Percentiles rank a stretch among this genome's conserved stretches.
These are phyloP conservation scores for Atta colombica DNA, from an alignment of 1,140 invertebrate species.

Conservation along the genomic window DNA sequence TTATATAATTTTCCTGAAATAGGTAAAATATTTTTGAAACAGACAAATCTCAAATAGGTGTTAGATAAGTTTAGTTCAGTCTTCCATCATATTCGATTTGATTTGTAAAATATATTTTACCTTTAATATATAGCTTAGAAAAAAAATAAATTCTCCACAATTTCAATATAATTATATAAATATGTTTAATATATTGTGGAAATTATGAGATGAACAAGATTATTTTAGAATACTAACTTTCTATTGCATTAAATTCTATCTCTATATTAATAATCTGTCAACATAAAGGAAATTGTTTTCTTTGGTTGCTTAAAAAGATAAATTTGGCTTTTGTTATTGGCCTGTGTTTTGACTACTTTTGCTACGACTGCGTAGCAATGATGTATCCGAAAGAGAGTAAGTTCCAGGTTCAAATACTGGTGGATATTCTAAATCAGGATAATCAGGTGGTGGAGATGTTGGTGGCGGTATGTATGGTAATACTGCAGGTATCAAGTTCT, in stretches of 20 bases:
- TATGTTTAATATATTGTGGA: constrained; percentile 17
- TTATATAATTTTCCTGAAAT: not conserved
- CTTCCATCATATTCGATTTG: constrained; percentile 44
- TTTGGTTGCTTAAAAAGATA: constrained; percentile 48
- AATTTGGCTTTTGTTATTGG: constrained; percentile 45
- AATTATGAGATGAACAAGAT: constrained; percentile 69
- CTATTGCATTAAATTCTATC: constrained; percentile 32
- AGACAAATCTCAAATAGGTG: constrained; percentile 1
- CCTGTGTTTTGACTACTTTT: constrained; percentile 70
- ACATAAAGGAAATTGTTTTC: constrained; percentile 12
- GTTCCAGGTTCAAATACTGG: constrained; percentile 94
- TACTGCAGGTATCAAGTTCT: constrained; percentile 77
- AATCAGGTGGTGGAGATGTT: constrained; percentile 87
- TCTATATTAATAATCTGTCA: constrained; percentile 40
- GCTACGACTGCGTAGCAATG: constrained; percentile 77
- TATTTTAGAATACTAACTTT: constrained; percentile 62
- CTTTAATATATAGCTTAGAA: constrained; percentile 19
- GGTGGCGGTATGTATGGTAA: constrained; percentile 84
- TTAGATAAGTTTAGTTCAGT: constrained; percentile 64
- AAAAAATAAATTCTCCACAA: constrained; percentile 39
- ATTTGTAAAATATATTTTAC: constrained; percentile 29
- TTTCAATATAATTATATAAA: constrained; percentile 17
- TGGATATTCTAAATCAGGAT: constrained; percentile 93
- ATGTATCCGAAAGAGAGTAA: constrained; percentile 90
- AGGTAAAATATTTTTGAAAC: constrained; percentile 40